phyloP scores from a whole-genome alignment of 92 coral and sea anemone species.

The Hydrozoanthus gracilis region DNA sequence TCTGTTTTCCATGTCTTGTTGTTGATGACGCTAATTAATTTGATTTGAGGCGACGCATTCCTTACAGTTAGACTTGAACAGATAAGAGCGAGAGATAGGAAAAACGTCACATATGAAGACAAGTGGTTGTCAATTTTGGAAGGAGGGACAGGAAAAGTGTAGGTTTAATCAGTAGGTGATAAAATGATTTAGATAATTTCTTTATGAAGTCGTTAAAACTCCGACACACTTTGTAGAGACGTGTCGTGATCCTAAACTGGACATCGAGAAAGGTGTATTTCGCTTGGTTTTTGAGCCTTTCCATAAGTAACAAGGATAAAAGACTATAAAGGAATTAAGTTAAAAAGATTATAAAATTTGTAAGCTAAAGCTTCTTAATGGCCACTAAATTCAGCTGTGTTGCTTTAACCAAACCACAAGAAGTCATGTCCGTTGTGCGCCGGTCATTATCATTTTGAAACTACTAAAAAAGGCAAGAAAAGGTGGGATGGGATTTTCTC shows the following conservation, averaged over 20 bases:
- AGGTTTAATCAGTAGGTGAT: neutral
- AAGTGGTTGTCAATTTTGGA: neutral
- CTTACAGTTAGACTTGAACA: neutral
- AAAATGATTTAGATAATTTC: too few relatives aligned
- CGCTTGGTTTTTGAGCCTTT: too few relatives aligned
- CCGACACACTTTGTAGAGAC: too few relatives aligned
- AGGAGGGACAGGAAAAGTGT: neutral
- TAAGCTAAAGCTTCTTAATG: neutral
- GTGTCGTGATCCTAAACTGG: too few relatives aligned
- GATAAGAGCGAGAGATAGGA: constrained; percentile 17
- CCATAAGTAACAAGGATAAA: too few relatives aligned
- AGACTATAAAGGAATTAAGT: neutral
- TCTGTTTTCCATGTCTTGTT: constrained; percentile 19
- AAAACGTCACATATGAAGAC: neutral
- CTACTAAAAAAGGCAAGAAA: neutral
- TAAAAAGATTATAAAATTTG: neutral
- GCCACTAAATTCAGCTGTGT: neutral
- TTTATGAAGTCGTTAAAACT: too few relatives aligned
- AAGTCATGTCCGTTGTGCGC: neutral
- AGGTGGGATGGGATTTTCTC: too few relatives aligned
- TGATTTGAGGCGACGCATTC: constrained; percentile 36
- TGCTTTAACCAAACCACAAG: neutral
- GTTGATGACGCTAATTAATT: constrained; percentile 44
- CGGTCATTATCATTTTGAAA: neutral
- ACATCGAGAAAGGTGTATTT: too few relatives aligned